These are phyloP conservation scores for Lemur catta DNA, from an alignment of 2,797 vertebrate species.

Conservation along the genomic window DNA sequence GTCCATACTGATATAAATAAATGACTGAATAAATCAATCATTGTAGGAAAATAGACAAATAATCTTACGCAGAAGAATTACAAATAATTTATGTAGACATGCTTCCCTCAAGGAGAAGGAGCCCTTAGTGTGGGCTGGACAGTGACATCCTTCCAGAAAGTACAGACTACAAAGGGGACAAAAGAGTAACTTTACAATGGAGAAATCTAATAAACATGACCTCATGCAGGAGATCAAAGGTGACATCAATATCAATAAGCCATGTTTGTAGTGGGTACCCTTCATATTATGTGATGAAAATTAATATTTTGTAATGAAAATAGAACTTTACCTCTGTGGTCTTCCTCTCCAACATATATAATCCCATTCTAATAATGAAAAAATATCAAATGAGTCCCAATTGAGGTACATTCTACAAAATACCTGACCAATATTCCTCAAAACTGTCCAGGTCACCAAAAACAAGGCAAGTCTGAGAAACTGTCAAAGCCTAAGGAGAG, in stretches of 20 bases:
- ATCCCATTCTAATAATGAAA: not conserved
- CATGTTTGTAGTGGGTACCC: accelerated
- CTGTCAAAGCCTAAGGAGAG: not conserved
- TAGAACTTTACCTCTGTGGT: not conserved
- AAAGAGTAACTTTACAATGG: not conserved
- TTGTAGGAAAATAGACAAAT: not conserved
- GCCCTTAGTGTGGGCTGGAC: not conserved
- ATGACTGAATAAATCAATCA: not conserved
- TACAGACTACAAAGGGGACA: not conserved
- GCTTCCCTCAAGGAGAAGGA: not conserved
- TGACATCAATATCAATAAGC: not conserved
- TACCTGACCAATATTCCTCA: not conserved
- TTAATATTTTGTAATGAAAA: not conserved
- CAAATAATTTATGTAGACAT: not conserved
- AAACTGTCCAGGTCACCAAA: not conserved
- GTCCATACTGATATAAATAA: not conserved
- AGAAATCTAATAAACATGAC: not conserved
- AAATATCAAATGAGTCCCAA: not conserved
- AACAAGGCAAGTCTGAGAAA: not conserved
- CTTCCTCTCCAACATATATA: not conserved
- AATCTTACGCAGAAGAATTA: not conserved
- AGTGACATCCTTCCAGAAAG: not conserved
- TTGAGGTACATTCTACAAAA: not conserved
- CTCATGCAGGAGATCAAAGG: not conserved
- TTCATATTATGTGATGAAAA: not conserved